Base-by-base conservation (phyloP, 2,888 invertebrate genomes). In the Eupithecia insigniata region DNA sequence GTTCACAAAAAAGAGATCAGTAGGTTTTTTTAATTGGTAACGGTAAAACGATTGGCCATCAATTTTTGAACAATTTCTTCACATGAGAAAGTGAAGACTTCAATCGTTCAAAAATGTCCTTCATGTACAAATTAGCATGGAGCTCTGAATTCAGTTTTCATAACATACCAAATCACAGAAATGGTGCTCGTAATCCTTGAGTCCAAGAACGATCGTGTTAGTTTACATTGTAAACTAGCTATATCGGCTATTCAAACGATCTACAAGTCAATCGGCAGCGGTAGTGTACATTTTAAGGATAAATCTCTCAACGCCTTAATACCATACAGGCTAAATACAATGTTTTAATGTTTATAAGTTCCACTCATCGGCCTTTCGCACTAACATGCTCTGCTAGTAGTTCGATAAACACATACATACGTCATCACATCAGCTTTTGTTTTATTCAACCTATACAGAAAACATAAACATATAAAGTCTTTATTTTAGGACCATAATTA, bases 261-360 rank as follows among this genome's bases (percentile, higher is more conserved):
- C 80, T 80, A 86, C 83, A 83, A 85, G 79, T 88, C 85, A 84
- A 85, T 89, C 81, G 78, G 75, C 79, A 75, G 73, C 76, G 78
- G 74, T 76, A 75, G 77, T 78, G 75, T 76, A 75, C 77, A 82
- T 84, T 83, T 81, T 84, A 80, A 79, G 84, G 82, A 90, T 92
- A 91, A 90, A 92, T 90, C 91, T 89, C 77, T 92, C 90, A 85
- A 81, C 92, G 83, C 75, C 75, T 71, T 72, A 75, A 75, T 77
- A 76, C 85, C 78, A 88, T 89, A 86, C 79, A 83, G 76, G 80
- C 73, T 74, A 81, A 80, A 80, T 82, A 85, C 84, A 84, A 81
- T 86, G 85, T 89, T 84, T 86, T 84, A 85, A 86, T 90, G 88
- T 92, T 92, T 92, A 92, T 87, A 87, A 85, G 87, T 85, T 87